These are phyloP conservation scores for Margaritifera margaritifera DNA, from an alignment of 2,888 invertebrate species.

Conservation along the genomic window DNA sequence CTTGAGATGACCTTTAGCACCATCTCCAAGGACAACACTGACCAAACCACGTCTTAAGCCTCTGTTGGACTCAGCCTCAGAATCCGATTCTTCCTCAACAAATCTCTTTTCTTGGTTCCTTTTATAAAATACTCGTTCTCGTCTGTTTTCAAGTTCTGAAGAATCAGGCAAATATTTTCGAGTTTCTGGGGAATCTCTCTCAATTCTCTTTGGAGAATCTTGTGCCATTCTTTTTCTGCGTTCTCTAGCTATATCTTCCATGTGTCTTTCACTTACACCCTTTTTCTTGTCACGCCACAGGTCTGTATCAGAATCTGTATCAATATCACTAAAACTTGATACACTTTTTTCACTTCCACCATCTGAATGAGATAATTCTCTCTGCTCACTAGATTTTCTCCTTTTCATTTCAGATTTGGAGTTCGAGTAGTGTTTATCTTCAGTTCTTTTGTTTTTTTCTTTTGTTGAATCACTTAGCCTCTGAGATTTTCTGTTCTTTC, in stretches of 20 bases:
- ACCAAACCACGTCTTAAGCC: conserved; percentile 16
- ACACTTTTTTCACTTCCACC: conserved; percentile 33
- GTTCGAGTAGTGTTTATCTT: conserved; percentile 19
- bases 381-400: not conserved
- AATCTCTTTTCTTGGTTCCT: conserved; percentile 2
- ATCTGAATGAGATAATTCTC: conserved; percentile 9
- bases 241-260: conserved; percentile 47
- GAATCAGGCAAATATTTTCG: too few species aligned
- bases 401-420: conserved; percentile 7
- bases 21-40: conserved; percentile 15
- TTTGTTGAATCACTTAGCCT: conserved; percentile 2
- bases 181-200: too few species aligned
- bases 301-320: conserved; percentile 51
- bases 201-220: conserved; percentile 9
- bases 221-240: conserved; percentile 33
- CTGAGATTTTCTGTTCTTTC: conserved; percentile 2
- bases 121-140: too few species aligned
- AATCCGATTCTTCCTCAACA: conserved; percentile 21
- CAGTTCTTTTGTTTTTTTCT: conserved; percentile 21
- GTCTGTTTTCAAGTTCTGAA: too few species aligned
- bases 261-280: conserved; percentile 31
- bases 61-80: conserved; percentile 18
- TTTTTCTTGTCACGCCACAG: conserved; percentile 44
- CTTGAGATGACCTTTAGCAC: too few species aligned
- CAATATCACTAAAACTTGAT: conserved; percentile 44